These are phyloP conservation scores for Selenia dentaria DNA, from an alignment of 2,888 invertebrate genomes.

Conservation along the genomic window DNA sequence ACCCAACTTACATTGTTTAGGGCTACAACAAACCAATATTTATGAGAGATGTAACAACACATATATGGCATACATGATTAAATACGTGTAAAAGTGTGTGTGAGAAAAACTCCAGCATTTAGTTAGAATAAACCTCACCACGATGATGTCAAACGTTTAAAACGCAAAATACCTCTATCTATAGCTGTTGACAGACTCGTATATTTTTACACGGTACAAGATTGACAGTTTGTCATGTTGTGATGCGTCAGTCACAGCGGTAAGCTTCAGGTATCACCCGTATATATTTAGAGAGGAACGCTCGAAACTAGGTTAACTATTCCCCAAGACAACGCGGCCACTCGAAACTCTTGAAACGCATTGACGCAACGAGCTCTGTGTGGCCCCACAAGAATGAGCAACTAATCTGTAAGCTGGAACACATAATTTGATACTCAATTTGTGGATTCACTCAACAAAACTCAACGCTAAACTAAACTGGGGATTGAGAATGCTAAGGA, in stretches of 20 bases:
- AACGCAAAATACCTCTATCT: conserved; percentile 6
- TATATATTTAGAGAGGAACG: conserved; percentile 62
- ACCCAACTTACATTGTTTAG: conserved; percentile 2
- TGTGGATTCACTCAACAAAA: too few species aligned
- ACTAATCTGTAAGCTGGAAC: conserved; percentile 17
- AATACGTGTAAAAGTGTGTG: too few species aligned
- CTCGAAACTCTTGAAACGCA: conserved; percentile 46
- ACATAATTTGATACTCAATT: conserved; percentile 3
- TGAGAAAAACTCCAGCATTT: too few species aligned
- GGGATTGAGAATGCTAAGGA: conserved; percentile 60
- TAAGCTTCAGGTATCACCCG: conserved; percentile 63
- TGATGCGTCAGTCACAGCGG: conserved; percentile 34
- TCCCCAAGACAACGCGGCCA: conserved; percentile 69
- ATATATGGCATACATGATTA: too few species aligned
- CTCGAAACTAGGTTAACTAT: conserved; percentile 79
- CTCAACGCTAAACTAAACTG: too few species aligned
- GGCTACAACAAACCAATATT: neutral
- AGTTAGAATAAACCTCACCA: too few species aligned
- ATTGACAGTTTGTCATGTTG: conserved; percentile 49
- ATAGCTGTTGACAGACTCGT: conserved; percentile 11
- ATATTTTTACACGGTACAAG: conserved; percentile 22
- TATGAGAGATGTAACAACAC: neutral
- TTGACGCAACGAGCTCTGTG: conserved; percentile 63
- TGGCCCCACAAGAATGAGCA: conserved; percentile 38
- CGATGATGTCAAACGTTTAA: conserved; percentile 7